A percentile compares a stretch with the other conserved stretches of the same genome.
phyloP scores from a whole-genome alignment of 64 coral and sea anemone species.

The Porites lutea region DNA sequence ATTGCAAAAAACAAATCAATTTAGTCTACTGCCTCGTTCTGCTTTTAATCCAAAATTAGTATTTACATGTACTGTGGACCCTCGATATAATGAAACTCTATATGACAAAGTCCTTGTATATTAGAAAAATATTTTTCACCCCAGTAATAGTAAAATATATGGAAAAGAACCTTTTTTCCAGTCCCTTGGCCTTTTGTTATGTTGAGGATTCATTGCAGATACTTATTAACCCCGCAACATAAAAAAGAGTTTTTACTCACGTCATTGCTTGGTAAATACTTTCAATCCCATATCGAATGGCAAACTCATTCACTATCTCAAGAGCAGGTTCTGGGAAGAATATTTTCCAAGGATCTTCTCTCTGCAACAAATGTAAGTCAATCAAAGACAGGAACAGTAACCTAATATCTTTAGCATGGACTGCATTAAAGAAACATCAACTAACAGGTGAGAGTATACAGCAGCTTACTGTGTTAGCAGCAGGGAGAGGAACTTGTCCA shows the following conservation, averaged over 20 bases:
- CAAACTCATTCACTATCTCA: constrained; percentile 98
- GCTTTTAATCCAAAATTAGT: too few relatives aligned
- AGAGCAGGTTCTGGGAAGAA: constrained; percentile 84
- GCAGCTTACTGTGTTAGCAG: constrained; percentile 64
- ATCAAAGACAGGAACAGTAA: neutral
- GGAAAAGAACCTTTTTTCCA: too few relatives aligned
- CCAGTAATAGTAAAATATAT: too few relatives aligned
- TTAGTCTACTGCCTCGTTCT: too few relatives aligned
- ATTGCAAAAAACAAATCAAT: neutral
- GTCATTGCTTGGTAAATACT: constrained; percentile 99
- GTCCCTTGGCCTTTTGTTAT: too few relatives aligned
- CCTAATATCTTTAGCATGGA: neutral
- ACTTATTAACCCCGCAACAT: too few relatives aligned
- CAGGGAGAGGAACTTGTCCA: constrained; percentile 87
- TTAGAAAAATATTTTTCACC: too few relatives aligned
- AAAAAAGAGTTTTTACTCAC: constrained; percentile 54
- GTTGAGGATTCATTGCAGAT: too few relatives aligned
- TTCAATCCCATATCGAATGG: constrained; percentile 99
- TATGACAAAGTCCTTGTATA: too few relatives aligned
- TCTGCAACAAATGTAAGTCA: neutral
- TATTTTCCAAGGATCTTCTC: constrained; percentile 96
- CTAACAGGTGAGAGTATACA: neutral
- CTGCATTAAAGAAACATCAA: neutral
- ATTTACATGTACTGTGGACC: too few relatives aligned
- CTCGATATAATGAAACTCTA: too few relatives aligned